phyloP scores from a whole-genome alignment of 2,113 vertebrate species.

The Gnathonemus longibarbis region DNA sequence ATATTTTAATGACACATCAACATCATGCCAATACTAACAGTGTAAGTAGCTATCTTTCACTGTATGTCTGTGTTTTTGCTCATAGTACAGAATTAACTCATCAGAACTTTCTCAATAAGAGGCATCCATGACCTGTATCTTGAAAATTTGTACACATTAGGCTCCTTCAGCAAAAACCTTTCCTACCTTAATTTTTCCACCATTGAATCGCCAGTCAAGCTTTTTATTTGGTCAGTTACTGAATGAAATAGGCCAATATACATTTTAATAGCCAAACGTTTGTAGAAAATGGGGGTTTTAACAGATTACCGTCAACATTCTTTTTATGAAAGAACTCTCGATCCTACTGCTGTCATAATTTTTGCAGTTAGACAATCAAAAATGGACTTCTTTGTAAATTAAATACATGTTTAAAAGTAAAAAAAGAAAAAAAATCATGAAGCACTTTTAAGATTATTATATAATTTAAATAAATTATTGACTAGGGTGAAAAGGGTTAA shows the following conservation, averaged over 20 bases:
- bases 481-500: background rate
- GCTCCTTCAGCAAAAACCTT: background rate
- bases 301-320: background rate
- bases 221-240: background rate
- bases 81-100: background rate
- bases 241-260: background rate
- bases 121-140: background rate
- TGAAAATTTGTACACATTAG: background rate
- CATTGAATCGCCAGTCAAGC: background rate
- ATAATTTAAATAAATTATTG: background rate
- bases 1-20: background rate
- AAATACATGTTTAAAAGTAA: background rate
- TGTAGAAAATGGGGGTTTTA: background rate
- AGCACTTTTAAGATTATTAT: background rate
- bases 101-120: background rate
- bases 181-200: background rate
- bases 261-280: background rate
- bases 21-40: background rate
- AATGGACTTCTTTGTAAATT: background rate
- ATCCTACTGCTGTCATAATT: background rate
- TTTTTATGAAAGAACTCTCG: background rate
- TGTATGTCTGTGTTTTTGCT: background rate
- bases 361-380: background rate
- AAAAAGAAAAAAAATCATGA: background rate
- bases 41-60: background rate